Percentiles rank a stretch among this genome's conserved stretches.
Evolutionary conservation across 2,888 invertebrate genomes (phyloP).

Genomic region (Hemicrepidius hirtus): DNA sequence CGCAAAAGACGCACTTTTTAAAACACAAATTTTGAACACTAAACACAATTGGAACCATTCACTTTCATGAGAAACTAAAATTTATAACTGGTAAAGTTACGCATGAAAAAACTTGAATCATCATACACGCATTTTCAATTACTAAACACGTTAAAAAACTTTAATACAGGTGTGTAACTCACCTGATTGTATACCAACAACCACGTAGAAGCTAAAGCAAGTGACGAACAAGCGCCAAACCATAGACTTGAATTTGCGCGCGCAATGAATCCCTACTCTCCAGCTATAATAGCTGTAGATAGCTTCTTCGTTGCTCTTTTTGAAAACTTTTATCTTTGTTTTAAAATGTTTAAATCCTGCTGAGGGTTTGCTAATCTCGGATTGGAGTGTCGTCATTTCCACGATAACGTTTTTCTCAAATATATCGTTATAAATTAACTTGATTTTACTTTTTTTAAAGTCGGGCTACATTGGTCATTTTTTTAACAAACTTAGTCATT

Average conservation of each 20-base stretch:
- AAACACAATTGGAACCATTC: background rate
- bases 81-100: background rate
- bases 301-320: slow-evolving; percentile 1
- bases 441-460: too few species aligned
- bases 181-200: slow-evolving; percentile 7
- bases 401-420: slow-evolving; percentile 12
- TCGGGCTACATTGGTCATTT: too few species aligned
- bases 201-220: slow-evolving; percentile 21
- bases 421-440: too few species aligned
- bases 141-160: background rate
- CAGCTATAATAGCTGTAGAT: background rate
- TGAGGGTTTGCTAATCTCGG: background rate
- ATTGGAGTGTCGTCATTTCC: background rate
- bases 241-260: slow-evolving; percentile 43
- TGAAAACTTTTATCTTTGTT: slow-evolving; percentile 7
- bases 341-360: background rate
- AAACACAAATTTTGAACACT: too few species aligned
- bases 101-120: background rate
- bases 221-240: slow-evolving; percentile 13
- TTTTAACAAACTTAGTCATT: too few species aligned
- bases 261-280: slow-evolving; percentile 43
- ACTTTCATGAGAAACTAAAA: background rate
- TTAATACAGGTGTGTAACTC: slow-evolving; percentile 14
- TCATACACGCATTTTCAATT: slow-evolving; percentile 28
- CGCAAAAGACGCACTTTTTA: too few species aligned